phyloP scores from a whole-genome alignment of 2,797 vertebrate species.

The Onychomys arenicola region DNA sequence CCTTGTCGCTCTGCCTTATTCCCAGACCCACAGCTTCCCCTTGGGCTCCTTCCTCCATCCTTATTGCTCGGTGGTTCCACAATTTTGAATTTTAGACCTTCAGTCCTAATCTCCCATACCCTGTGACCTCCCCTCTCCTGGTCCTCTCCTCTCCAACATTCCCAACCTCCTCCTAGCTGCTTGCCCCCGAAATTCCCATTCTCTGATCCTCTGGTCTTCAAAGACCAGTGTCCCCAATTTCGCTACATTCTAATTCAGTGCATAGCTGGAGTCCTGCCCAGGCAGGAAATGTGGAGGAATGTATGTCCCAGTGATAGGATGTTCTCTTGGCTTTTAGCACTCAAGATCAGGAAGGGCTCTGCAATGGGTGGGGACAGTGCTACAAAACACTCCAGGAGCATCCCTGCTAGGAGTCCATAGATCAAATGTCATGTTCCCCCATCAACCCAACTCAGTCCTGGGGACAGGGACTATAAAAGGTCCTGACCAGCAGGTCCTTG shows the following conservation, averaged over 20 bases:
- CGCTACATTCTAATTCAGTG: background rate
- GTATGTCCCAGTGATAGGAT: background rate
- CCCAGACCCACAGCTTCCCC: background rate
- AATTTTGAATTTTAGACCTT: background rate
- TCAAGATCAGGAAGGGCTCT: background rate
- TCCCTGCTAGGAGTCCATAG: background rate
- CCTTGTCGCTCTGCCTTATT: background rate
- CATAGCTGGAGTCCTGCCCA: background rate
- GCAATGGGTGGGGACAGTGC: background rate
- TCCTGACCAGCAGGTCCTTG: constrained; percentile 89
- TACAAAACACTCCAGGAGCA: background rate
- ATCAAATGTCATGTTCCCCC: background rate
- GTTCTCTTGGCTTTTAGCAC: background rate
- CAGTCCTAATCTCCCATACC: background rate
- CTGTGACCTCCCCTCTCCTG: background rate
- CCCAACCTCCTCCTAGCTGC: background rate
- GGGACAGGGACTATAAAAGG: accelerated
- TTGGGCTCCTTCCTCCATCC: background rate
- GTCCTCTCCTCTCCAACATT: background rate
- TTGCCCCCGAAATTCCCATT: background rate
- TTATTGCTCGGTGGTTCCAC: background rate
- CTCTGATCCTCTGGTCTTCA: background rate
- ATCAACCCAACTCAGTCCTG: background rate
- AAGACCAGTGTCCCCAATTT: background rate
- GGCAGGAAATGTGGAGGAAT: background rate